Percentiles rank a stretch among this genome's conserved stretches.
phyloP scores from a whole-genome alignment of 2,888 invertebrate species.

The Athalia cordata region DNA sequence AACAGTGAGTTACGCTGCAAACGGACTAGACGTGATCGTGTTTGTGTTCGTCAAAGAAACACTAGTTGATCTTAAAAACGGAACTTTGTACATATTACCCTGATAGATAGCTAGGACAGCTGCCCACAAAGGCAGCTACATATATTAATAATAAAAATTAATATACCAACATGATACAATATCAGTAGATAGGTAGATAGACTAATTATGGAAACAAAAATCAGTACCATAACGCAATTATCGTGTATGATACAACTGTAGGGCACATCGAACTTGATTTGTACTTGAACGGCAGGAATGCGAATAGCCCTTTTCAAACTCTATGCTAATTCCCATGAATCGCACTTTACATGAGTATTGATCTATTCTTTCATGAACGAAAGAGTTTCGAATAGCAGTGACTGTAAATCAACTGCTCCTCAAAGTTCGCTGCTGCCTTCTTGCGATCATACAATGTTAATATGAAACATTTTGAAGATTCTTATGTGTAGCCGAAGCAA shows the following conservation, averaged over 20 bases:
- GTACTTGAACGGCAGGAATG: neutral
- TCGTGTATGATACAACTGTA: conserved; percentile 40
- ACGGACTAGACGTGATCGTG: conserved; percentile 55
- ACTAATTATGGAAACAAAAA: conserved; percentile 27
- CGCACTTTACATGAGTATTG: too few species aligned
- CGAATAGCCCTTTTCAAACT: neutral
- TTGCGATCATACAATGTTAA: too few species aligned
- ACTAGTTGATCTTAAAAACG: conserved; percentile 50
- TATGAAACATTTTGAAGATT: too few species aligned
- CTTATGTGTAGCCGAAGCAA: too few species aligned
- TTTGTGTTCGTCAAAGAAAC: conserved; percentile 50
- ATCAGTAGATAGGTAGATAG: conserved; percentile 17
- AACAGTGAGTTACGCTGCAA: conserved; percentile 50
- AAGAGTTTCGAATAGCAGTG: neutral
- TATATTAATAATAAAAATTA: conserved; percentile 41
- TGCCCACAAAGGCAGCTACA: conserved; percentile 65
- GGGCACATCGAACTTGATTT: conserved; percentile 38
- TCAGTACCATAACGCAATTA: conserved; percentile 7
- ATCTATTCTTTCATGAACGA: too few species aligned
- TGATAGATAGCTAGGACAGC: conserved; percentile 54
- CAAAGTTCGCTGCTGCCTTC: too few species aligned
- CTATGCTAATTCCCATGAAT: conserved; percentile 10
- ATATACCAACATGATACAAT: conserved; percentile 29
- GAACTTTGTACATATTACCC: conserved; percentile 53
- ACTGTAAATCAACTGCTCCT: neutral